Conservation (phyloP, 2,797 vertebrate genomes). For the Myotis pilosus region DNA sequence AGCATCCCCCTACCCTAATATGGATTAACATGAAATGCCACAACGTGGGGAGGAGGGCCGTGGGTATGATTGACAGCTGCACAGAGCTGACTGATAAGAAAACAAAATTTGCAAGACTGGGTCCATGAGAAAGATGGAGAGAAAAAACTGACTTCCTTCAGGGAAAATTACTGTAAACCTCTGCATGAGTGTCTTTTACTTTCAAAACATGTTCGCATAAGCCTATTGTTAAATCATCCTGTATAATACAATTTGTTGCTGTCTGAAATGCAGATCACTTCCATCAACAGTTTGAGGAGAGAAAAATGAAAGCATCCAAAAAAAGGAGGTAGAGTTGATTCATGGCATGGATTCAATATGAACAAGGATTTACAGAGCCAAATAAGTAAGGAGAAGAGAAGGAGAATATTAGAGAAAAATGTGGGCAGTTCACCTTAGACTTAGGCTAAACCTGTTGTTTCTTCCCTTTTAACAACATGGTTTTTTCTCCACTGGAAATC, state of each 20-base stretch:
- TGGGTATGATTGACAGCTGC: background rate
- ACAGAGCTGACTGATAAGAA: background rate
- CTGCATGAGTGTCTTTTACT: background rate
- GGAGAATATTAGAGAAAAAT: background rate
- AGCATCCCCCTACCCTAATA: background rate
- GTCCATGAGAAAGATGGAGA: background rate
- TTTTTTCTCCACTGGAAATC: background rate
- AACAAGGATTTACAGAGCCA: background rate
- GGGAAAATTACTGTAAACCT: background rate
- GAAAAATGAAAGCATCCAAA: background rate
- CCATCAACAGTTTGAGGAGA: background rate
- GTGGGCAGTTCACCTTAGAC: background rate
- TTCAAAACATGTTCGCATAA: background rate
- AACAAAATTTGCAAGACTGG: background rate
- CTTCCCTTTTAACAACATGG: conserved; percentile 1
- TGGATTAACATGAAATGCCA: background rate
- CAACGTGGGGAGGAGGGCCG: accelerated
- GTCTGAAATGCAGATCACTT: background rate
- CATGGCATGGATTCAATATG: background rate
- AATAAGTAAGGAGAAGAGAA: background rate
- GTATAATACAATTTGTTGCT: background rate
- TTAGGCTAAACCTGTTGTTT: background rate
- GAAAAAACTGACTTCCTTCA: background rate
- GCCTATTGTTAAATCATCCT: conserved; percentile 15
- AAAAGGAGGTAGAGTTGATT: background rate